Base-by-base conservation (phyloP, 2,113 vertebrate species). In the Gasterosteus nipponicus region DNA sequence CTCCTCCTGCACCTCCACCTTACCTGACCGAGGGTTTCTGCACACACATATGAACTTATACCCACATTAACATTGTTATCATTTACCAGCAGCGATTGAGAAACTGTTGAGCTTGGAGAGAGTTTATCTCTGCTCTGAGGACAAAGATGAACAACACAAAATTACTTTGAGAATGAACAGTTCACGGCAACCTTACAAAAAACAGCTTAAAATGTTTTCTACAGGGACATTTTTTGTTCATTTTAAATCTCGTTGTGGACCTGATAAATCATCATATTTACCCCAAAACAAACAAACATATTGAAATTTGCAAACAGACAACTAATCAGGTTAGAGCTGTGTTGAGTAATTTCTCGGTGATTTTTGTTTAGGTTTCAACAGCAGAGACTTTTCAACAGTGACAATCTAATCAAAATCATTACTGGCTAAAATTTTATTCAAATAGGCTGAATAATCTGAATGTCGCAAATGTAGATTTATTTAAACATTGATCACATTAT, bases 71-170 rank as follows among this genome's bases (percentile, higher is more conserved):
- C 49, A 22, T 18, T 46, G 15, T 15, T 59, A 74, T 7, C 0
- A 80, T 75, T 86, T 87, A 78, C 88, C 82, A 56, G 68, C 46
- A 90, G 70, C 60, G 66, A 75, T 90, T 91, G 80, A 66, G 67
- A 83, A 90, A 87, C 38, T 5, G 0, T 29, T 31, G 8, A 16
- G 2, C 0, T 35, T n/a, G 39, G 26, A 64, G 53, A 57, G 72
- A 75, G 4, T 6, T 41, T 65, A 80, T 69, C 54, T 67, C 39
- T 4, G 16, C 19, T 61, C 10, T 64, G 61, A 76, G 11, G 46
- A 35, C 41, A 77, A 69, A 60, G 16, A 16, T 39, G 80, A 82
- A 87, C 69, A 73, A 4, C 4, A 53, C 16, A 83, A 87, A 86
- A 89, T 31, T 0, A 78, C n/a, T 41, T 47, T 3, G 19, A 3